Evolutionary conservation across 2,888 invertebrate species (phyloP), one percentile per base, ranked within the genome.

Genomic region (Nymphalis polychloros): DNA sequence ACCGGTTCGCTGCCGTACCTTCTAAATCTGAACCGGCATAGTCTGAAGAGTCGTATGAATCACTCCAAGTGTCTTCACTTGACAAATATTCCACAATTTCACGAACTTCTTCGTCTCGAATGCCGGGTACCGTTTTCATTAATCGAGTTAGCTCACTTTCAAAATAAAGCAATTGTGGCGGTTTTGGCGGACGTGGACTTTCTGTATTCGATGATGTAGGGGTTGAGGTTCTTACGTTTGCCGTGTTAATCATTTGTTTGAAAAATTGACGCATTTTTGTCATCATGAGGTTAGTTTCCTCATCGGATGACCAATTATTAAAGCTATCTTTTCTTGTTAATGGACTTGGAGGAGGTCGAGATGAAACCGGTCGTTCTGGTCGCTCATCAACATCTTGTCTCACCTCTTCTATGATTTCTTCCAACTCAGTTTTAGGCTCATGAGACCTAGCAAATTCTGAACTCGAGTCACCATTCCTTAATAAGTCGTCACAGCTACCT

Each of bases 271-370:
- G 93, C 97, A 98, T 97, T 91, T 97, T 97, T 49, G 96, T 97
- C 97, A 98, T 98, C 97, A 98, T 98, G 57, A 97, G 89, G 85
- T 98, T 98, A 3, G 97, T 98, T 89, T 98, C 98, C 83, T 98
- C 98, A 81, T 98, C 97, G 4, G 97, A 97, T 73, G 97, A 97
- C 97, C 97, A 98, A 81, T 97, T 97, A 84, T 97, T 97, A 89
- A 97, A 97, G 83, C 97, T 97, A 85, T 97, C 97, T 87, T 97
- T 97, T 72, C 97, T 93, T 49, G 95, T 95, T 41, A 97, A 88
- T 17, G 95, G 94, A 76, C 89, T 93, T 62, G 93, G 92, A 63
- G 93, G 91, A 72, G 90, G 88, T 67, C 85, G 84, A 16, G 94
- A 93, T 50, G 93, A 90, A 2, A 94, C 93, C 47, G 94, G 92